A percentile compares a stretch with the other conserved stretches of the same genome.
Conservation (phyloP, 2,888 invertebrate genomes). For the Sarcophaga caerulescens region DNA sequence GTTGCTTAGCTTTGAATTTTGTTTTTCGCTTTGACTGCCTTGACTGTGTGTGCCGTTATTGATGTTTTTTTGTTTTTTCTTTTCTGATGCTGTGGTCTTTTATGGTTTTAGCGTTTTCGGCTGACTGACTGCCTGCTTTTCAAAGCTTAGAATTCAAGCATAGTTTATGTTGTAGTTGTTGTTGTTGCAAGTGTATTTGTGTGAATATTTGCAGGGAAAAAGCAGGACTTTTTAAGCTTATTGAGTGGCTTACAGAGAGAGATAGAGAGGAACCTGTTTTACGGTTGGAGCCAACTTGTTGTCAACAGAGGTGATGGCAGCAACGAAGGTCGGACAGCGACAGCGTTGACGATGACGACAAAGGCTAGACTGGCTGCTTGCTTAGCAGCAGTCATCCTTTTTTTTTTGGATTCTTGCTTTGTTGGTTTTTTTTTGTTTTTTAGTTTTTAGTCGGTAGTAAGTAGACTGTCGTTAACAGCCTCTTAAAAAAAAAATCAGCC, state of each 20-base stretch:
- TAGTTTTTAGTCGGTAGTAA: conserved; percentile 60
- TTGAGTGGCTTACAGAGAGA: neutral
- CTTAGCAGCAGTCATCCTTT: conserved; percentile 38
- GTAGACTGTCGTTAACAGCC: conserved; percentile 65
- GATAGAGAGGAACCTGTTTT: conserved; percentile 54
- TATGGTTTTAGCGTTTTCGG: too few relatives aligned
- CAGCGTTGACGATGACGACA: conserved; percentile 40
- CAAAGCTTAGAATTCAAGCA: neutral
- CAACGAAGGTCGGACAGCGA: conserved; percentile 64
- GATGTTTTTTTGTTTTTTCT: conserved; percentile 39
- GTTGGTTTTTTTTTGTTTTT: neutral
- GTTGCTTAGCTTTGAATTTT: conserved; percentile 12
- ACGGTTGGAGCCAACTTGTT: conserved; percentile 18
- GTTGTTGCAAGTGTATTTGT: neutral
- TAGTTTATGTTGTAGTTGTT: neutral
- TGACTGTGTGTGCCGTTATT: conserved; percentile 42
- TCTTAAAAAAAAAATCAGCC: conserved; percentile 47
- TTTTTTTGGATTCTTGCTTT: too few relatives aligned
- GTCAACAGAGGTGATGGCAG: conserved; percentile 56
- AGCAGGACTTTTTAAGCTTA: conserved; percentile 4
- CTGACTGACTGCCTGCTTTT: neutral
- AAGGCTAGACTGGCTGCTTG: conserved; percentile 32
- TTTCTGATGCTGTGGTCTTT: conserved; percentile 6
- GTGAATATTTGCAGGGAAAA: too few relatives aligned
- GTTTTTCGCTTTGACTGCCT: conserved; percentile 13